Percentiles rank a stretch among this genome's conserved stretches.
phyloP scores from a whole-genome alignment of 2,797 vertebrate genomes.

The Cichlasoma orientale region DNA sequence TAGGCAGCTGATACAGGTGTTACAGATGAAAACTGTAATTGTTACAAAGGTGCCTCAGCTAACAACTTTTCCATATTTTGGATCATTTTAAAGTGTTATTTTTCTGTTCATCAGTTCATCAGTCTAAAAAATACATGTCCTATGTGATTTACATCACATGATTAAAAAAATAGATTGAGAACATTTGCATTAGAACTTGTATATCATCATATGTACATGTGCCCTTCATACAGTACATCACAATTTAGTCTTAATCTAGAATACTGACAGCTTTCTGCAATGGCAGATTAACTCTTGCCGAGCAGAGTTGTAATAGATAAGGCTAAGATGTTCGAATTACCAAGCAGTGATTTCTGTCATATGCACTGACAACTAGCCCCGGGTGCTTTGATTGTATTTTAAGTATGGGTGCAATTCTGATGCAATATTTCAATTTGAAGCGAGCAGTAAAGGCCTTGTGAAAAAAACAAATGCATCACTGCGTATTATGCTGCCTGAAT shows the following conservation, averaged over 20 bases:
- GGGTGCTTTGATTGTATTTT: conserved; percentile 45
- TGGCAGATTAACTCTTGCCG: conserved; percentile 45
- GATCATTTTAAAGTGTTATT: background rate
- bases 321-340: conserved; percentile 37
- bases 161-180: background rate
- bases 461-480: conserved; percentile 50
- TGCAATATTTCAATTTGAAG: conserved; percentile 64
- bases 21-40: background rate
- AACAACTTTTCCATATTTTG: background rate
- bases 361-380: conserved; percentile 25
- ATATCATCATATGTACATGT: background rate
- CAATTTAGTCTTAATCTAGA: conserved; percentile 32
- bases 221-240: background rate
- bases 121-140: background rate
- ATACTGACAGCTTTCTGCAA: background rate
- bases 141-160: background rate
- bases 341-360: conserved; percentile 51
- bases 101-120: background rate
- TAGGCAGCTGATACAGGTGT: background rate
- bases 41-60: background rate
- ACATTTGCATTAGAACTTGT: background rate
- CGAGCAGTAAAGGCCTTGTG: conserved; percentile 49
- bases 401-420: conserved; percentile 59
- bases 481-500: conserved; percentile 29
- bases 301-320: conserved; percentile 53